phyloP scores from a whole-genome alignment of 2,888 invertebrate genomes.

The Tipula helvola region DNA sequence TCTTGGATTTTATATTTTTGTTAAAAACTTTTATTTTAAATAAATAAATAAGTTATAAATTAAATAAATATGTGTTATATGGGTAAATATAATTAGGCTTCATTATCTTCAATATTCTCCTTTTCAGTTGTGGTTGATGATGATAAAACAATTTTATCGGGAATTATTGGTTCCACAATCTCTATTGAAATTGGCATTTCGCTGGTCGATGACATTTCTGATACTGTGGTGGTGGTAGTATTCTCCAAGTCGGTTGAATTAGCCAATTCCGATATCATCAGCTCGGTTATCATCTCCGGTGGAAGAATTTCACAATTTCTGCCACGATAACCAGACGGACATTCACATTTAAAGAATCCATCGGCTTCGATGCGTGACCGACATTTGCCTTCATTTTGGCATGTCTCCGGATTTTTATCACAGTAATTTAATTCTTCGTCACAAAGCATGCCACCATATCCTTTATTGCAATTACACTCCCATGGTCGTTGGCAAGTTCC shows the following conservation, averaged over 20 bases:
- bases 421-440: slow-evolving; percentile 82
- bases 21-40: background rate
- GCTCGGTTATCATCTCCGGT: slow-evolving; percentile 19
- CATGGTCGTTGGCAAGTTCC: slow-evolving; percentile 76
- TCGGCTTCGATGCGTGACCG: slow-evolving; percentile 64
- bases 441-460: slow-evolving; percentile 76
- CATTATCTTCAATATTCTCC: background rate
- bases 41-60: slow-evolving; percentile 11
- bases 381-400: slow-evolving; percentile 72
- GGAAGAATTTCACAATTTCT: slow-evolving; percentile 55
- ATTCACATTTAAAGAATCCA: slow-evolving; percentile 63
- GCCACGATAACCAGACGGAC: slow-evolving; percentile 63
- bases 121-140: background rate
- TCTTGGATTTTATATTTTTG: background rate
- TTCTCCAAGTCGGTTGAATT: background rate
- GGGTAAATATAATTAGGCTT: slow-evolving; percentile 8
- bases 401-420: slow-evolving; percentile 58
- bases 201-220: background rate
- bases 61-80: background rate
- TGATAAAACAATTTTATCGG: background rate
- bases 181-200: background rate
- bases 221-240: background rate
- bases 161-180: background rate
- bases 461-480: slow-evolving; percentile 79
- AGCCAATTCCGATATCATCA: background rate